Evolutionary conservation across 2,113 vertebrate genomes (phyloP), one percentile per base, ranked within the genome.

Genomic region (Misgurnus mizolepis): DNA sequence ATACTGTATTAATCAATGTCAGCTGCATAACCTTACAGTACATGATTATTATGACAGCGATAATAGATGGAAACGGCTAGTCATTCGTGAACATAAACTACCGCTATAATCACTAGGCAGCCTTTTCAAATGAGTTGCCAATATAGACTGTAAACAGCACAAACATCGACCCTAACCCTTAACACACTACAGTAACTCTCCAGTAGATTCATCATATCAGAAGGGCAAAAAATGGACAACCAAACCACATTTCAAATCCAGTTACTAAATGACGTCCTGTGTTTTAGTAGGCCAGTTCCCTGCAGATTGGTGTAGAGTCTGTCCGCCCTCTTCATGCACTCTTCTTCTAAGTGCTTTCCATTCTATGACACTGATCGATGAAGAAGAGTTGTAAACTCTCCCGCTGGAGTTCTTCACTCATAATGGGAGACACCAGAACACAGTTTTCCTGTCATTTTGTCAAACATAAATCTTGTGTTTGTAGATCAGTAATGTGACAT

Each of bases 311-410:
- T 55, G 17, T 39, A 69, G 70, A 65, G 50, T 39, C 22, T 68
- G 69, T 55, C 69, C 53, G 68, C 39, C 79, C 79, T 84, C 79
- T 64, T 78, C 74, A 64, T 78, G 74, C 47, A 14, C 64, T 67
- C 67, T 78, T 78, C 75, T 66, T 84, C 69, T 74, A 70, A 75
- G 79, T 68, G 79, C 68, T 78, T 84, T 69, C 75, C 67, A 66
- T 65, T 61, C 69, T 56, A 62, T 69, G 56, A 68, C 83, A 53
- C 73, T 79, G 65, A 79, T 50, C 43, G 76, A 84, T 74, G 76
- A 67, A 78, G 80, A 72, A 71, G 49, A 82, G 67, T 78, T 67
- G 72, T 84, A 64, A 84, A 81, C 77, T 81, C 68, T 78, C 74
- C 70, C 75, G 53, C 62, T 41, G 39, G 70, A 61, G 65, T 81